These are phyloP conservation scores for Odontothrips loti DNA, from an alignment of 2,888 invertebrate species.

Conservation along the genomic window DNA sequence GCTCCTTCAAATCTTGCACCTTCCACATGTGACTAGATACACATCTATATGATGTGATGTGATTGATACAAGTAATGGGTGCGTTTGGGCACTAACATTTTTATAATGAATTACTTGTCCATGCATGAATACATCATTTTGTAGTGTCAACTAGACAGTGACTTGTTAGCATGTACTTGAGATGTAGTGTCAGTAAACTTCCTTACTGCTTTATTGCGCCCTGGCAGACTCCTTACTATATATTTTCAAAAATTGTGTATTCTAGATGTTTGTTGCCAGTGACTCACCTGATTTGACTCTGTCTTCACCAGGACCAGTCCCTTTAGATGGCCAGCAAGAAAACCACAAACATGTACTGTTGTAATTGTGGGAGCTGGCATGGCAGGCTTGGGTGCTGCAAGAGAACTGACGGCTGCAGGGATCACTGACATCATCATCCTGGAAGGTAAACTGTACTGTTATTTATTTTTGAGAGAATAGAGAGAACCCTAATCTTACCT, in stretches of 20 bases:
- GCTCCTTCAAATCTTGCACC: not conserved
- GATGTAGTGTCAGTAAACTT: too few species aligned
- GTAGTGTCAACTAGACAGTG: not conserved
- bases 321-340: not conserved
- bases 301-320: not conserved
- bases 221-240: too few species aligned
- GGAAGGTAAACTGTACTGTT: slow-evolving; percentile 51
- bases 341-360: slow-evolving; percentile 45
- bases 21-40: not conserved
- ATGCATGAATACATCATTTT: not conserved
- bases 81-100: slow-evolving; percentile 6
- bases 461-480: not conserved
- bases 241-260: too few species aligned
- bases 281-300: not conserved
- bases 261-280: not conserved
- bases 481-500: not conserved
- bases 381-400: slow-evolving; percentile 73
- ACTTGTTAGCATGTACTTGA: not conserved
- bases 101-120: not conserved
- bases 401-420: slow-evolving; percentile 65
- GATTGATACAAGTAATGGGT: slow-evolving; percentile 1
- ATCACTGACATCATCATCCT: slow-evolving; percentile 65
- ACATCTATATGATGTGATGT: slow-evolving; percentile 11
- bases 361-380: slow-evolving; percentile 74
- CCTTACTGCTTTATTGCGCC: too few species aligned